These are phyloP conservation scores for Netelia fuscicornis DNA, from an alignment of 2,888 invertebrate species.

Conservation along the genomic window DNA sequence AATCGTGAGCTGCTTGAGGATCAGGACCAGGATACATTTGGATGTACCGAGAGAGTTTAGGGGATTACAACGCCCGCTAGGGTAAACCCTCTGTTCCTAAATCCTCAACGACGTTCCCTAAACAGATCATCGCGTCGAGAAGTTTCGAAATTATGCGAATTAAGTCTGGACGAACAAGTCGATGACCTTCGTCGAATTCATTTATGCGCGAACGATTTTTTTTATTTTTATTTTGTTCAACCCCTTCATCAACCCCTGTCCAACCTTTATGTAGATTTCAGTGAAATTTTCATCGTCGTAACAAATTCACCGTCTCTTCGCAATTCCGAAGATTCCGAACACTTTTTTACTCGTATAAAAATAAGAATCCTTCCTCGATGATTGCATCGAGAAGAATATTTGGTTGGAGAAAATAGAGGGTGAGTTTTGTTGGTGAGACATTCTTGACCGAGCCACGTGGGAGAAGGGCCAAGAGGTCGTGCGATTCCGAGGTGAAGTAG, in stretches of 20 bases:
- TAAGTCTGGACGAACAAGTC: not conserved
- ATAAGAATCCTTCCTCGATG: not conserved
- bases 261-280: no score
- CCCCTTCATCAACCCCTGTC: no score
- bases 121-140: constrained; percentile 41
- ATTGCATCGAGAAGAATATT: not conserved
- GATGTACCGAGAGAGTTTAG: constrained; percentile 40
- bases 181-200: not conserved
- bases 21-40: constrained; percentile 47
- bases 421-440: not conserved
- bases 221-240: no score
- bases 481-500: constrained; percentile 52
- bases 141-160: not conserved
- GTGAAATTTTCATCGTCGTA: no score
- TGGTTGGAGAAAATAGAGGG: not conserved
- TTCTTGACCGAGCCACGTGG: constrained; percentile 15
- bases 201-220: no score
- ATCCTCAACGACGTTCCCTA: constrained; percentile 37
- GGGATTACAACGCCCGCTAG: constrained; percentile 40
- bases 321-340: not conserved
- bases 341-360: not conserved
- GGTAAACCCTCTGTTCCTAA: constrained; percentile 13
- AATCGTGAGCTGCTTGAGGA: constrained; percentile 63
- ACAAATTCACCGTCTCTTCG: no score
- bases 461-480: constrained; percentile 58